Evolutionary conservation across 2,888 invertebrate genomes (phyloP).

Genomic region (Lottia gigantea): DNA sequence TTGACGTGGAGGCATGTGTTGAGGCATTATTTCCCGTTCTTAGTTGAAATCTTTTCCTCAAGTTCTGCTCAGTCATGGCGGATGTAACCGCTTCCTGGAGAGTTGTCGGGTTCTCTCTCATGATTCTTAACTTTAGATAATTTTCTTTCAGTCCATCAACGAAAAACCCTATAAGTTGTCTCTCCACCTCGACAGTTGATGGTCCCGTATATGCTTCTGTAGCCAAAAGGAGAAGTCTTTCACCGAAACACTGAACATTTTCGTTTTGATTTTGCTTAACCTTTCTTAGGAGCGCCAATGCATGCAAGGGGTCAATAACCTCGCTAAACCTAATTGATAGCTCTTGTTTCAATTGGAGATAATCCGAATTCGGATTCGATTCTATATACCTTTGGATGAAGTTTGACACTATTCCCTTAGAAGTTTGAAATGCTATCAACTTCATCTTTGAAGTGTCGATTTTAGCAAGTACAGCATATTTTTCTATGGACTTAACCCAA

Average conservation of each 20-base stretch:
- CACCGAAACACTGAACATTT: background rate
- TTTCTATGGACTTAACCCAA: background rate
- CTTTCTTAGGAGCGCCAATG: background rate
- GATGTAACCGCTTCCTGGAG: too few relatives aligned
- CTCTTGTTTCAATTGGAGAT: background rate
- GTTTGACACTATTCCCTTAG: background rate
- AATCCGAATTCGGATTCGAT: background rate
- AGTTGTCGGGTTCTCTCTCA: too few relatives aligned
- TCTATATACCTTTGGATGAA: background rate
- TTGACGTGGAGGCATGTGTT: accelerated
- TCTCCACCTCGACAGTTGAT: too few relatives aligned
- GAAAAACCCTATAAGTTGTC: too few relatives aligned
- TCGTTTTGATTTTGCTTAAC: background rate
- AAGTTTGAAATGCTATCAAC: background rate
- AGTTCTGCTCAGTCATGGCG: too few relatives aligned
- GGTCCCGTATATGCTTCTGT: too few relatives aligned
- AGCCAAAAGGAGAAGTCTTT: background rate
- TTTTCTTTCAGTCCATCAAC: too few relatives aligned
- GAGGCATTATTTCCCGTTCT: too few relatives aligned
- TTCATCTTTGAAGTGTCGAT: background rate
- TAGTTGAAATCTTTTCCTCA: too few relatives aligned
- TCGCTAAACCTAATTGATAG: background rate
- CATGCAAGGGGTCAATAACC: background rate
- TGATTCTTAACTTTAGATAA: too few relatives aligned
- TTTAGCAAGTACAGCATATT: background rate